phyloP scores from a whole-genome alignment of 2,113 vertebrate genomes.

The Cercocebus atys region DNA sequence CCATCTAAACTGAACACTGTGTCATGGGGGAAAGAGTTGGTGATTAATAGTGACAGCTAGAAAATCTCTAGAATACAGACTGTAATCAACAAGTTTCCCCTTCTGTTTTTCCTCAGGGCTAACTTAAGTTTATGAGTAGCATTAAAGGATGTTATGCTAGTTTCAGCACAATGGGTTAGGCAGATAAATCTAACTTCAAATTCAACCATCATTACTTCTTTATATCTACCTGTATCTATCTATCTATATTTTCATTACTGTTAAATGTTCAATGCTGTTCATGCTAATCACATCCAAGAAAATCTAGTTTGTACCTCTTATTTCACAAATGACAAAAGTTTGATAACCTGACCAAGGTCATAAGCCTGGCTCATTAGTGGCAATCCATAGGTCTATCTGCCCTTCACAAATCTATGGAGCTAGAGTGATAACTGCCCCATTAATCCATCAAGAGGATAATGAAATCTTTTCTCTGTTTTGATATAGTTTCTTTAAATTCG shows the following conservation, averaged over 20 bases:
- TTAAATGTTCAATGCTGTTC: neutral
- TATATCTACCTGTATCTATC: neutral
- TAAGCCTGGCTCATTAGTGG: neutral
- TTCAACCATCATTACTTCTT: neutral
- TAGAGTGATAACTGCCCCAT: neutral
- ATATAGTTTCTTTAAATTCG: neutral
- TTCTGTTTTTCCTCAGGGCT: neutral
- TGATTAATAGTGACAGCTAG: neutral
- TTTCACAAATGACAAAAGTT: slow-evolving; percentile 23
- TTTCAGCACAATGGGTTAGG: neutral
- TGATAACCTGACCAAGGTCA: neutral
- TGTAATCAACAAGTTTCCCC: neutral
- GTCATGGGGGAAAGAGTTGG: neutral
- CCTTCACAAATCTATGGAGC: neutral
- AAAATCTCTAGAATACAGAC: neutral
- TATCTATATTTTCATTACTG: neutral
- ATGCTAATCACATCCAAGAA: neutral
- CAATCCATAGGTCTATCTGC: neutral
- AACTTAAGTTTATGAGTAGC: neutral
- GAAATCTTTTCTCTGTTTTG: neutral
- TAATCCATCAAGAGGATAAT: neutral
- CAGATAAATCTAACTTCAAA: neutral
- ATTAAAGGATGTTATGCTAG: neutral
- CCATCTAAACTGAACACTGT: neutral
- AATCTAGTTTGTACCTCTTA: neutral